Conservation (phyloP, 2,113 vertebrate genomes). For the Cryptomyrus ogoouensis region DNA sequence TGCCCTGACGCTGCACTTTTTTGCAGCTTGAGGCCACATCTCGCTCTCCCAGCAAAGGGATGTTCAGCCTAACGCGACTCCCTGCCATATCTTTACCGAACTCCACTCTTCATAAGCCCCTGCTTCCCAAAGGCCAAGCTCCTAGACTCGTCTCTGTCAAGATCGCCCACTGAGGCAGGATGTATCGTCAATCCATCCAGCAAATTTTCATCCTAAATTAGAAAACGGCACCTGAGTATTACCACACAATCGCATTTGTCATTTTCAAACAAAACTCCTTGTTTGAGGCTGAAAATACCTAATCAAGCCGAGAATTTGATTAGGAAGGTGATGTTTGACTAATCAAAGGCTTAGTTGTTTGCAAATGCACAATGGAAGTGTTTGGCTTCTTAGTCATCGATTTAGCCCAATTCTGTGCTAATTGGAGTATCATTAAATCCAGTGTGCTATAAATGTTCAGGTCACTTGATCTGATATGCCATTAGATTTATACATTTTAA, state of each 20-base stretch:
- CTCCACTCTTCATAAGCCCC: background rate
- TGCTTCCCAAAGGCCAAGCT: background rate
- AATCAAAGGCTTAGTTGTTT: slow-evolving; percentile 40
- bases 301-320: slow-evolving; percentile 23
- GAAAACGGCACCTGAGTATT: background rate
- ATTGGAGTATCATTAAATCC: slow-evolving; percentile 47
- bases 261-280: background rate
- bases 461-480: slow-evolving; percentile 10
- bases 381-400: slow-evolving; percentile 52
- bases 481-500: slow-evolving; percentile 25
- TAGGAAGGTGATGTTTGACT: slow-evolving; percentile 32
- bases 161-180: background rate
- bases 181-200: background rate
- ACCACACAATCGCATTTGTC: background rate
- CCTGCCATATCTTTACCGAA: background rate
- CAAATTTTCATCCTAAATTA: background rate
- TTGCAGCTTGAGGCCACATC: background rate
- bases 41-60: background rate
- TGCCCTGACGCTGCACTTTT: background rate
- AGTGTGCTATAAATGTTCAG: slow-evolving; percentile 20
- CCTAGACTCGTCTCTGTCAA: background rate
- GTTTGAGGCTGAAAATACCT: slow-evolving; percentile 32
- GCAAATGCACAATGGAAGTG: slow-evolving; percentile 54
- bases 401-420: slow-evolving; percentile 29
- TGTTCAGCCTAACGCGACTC: background rate